A percentile compares a stretch with the other conserved stretches of the same genome.
Evolutionary conservation across 2,113 vertebrate species (phyloP).

Genomic region (Albula glossodonta): DNA sequence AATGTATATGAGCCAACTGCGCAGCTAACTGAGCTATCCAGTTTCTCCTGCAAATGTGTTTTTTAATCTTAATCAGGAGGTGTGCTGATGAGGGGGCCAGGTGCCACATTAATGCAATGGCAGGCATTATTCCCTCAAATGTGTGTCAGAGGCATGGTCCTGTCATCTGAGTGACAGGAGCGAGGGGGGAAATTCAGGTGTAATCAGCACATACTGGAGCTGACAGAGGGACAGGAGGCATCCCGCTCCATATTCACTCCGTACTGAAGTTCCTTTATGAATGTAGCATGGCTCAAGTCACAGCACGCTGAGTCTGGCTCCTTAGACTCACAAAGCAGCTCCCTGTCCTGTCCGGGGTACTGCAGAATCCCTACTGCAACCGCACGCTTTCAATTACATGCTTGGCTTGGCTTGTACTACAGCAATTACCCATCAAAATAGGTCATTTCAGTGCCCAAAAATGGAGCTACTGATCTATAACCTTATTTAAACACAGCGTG

Average conservation of each 20-base stretch:
- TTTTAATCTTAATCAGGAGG: neutral
- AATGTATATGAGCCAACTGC: too few species aligned
- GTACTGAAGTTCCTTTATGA: slow-evolving; percentile 64
- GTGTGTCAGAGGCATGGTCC: slow-evolving; percentile 49
- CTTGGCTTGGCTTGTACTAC: slow-evolving; percentile 71
- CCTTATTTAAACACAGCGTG: slow-evolving; percentile 63
- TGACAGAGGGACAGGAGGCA: neutral
- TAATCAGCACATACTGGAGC: slow-evolving; percentile 33
- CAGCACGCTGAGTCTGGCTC: slow-evolving; percentile 45
- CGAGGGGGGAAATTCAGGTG: slow-evolving; percentile 21
- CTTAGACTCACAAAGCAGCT: slow-evolving; percentile 58
- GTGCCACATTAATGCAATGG: neutral
- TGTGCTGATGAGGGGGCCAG: neutral
- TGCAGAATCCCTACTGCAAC: slow-evolving; percentile 50
- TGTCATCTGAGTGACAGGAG: too few species aligned
- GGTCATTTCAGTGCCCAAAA: slow-evolving; percentile 69
- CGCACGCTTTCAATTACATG: slow-evolving; percentile 77
- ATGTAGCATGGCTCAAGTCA: slow-evolving; percentile 55
- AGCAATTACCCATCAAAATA: slow-evolving; percentile 73
- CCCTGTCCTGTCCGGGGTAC: slow-evolving; percentile 28
- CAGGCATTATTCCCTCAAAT: slow-evolving; percentile 28
- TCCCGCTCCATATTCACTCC: slow-evolving; percentile 44
- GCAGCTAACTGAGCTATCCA: too few species aligned
- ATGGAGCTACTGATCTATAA: slow-evolving; percentile 76
- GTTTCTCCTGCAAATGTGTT: too few species aligned